Evolutionary conservation across 2,888 invertebrate genomes (phyloP).

Genomic region (Eubasilissa splendida): DNA sequence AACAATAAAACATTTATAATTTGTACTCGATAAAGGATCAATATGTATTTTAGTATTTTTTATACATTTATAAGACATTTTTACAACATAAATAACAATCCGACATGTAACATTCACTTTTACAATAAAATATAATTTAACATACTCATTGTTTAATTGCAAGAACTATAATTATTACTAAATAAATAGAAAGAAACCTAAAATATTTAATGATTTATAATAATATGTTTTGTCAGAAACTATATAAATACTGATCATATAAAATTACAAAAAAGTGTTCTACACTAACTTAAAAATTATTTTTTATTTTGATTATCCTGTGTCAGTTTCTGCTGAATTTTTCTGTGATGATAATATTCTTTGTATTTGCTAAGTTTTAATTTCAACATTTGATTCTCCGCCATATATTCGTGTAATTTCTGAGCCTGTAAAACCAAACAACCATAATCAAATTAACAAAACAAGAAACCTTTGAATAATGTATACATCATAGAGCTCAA

Average conservation of each 20-base stretch:
- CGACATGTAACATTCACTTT: neutral
- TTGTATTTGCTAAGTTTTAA: constrained; percentile 69
- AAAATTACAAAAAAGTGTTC: constrained; percentile 19
- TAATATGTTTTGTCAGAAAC: neutral
- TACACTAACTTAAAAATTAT: neutral
- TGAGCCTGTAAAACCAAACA: constrained; percentile 66
- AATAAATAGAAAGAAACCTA: neutral
- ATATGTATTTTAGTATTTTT: neutral
- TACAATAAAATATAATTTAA: neutral
- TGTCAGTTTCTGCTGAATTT: neutral
- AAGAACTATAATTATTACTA: constrained; percentile 10
- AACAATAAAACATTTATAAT: neutral
- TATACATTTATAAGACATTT: neutral
- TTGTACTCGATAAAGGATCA: neutral
- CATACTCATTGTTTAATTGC: constrained; percentile 1
- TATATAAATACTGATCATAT: constrained; percentile 1
- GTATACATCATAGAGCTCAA: no score
- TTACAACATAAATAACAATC: neutral
- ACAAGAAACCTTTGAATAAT: no score
- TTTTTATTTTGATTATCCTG: neutral
- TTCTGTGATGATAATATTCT: constrained; percentile 65
- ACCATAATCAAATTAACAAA: neutral
- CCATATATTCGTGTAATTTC: constrained; percentile 68
- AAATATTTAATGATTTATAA: neutral
- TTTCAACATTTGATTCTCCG: constrained; percentile 70